Percentiles rank a stretch among this genome's conserved stretches.
Evolutionary conservation across 2,797 vertebrate genomes (phyloP).

Genomic region (Lepilemur septentrionalis): DNA sequence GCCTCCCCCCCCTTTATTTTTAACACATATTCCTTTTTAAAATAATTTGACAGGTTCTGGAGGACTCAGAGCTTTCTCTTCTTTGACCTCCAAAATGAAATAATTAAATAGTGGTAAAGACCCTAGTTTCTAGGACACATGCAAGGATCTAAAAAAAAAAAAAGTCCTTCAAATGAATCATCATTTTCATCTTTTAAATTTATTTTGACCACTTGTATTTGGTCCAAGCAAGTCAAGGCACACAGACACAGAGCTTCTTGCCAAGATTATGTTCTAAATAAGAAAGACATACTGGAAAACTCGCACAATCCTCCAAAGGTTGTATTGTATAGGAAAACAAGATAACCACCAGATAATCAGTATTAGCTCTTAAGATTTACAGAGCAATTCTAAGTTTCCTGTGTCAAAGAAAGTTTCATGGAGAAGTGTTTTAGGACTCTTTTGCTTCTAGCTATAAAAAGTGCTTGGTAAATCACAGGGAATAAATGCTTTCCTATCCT

Average conservation of each 20-base stretch:
- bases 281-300: background rate
- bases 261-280: background rate
- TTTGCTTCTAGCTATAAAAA: constrained; percentile 2
- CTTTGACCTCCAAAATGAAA: constrained; percentile 30
- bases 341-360: background rate
- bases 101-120: constrained; percentile 10
- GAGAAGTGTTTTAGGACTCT: background rate
- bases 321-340: background rate
- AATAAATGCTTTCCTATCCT: background rate
- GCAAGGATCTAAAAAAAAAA: constrained; percentile 15
- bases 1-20: background rate
- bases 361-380: background rate
- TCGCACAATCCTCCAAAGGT: background rate
- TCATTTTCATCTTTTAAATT: constrained; percentile 13
- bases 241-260: background rate
- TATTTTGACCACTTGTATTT: background rate
- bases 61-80: background rate
- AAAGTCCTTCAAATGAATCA: background rate
- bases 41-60: background rate
- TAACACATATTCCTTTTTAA: background rate
- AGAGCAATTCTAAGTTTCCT: background rate
- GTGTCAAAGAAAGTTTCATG: background rate
- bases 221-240: background rate
- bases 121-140: background rate
- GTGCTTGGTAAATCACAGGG: background rate